Percentiles rank a stretch among this genome's conserved stretches.
Evolutionary conservation across 1,140 invertebrate species (phyloP).

Genomic region (Brachionus paranguensis): DNA sequence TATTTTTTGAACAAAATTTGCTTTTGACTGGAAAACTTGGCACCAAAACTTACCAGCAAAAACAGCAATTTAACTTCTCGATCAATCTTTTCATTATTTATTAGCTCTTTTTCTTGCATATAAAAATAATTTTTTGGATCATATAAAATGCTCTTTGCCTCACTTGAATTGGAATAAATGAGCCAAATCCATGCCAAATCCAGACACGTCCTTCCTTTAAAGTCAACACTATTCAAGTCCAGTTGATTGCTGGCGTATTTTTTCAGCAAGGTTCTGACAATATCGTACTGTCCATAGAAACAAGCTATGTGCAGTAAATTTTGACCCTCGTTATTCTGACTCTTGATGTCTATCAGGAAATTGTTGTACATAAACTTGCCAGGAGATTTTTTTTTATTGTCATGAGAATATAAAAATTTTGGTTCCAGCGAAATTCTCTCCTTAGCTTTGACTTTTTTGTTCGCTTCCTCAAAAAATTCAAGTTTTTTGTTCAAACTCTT

Average conservation of each 20-base stretch:
- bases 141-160: slow-evolving; percentile 19
- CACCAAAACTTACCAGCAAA: slow-evolving; percentile 25
- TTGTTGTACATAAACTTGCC: neutral
- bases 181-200: slow-evolving; percentile 24
- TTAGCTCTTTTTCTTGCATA: neutral
- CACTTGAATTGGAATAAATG: neutral
- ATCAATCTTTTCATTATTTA: neutral
- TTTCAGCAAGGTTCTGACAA: neutral
- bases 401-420: neutral
- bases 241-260: slow-evolving; percentile 36
- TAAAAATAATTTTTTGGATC: slow-evolving; percentile 11
- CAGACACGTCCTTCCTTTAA: neutral
- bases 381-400: neutral
- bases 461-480: neutral
- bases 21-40: slow-evolving; percentile 11
- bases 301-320: slow-evolving; percentile 2
- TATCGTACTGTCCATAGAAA: neutral
- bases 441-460: neutral
- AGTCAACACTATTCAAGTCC: neutral
- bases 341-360: slow-evolving; percentile 17
- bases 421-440: neutral
- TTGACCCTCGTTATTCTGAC: slow-evolving; percentile 27
- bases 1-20: neutral
- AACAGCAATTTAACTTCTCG: neutral
- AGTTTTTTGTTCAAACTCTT: neutral